Percentiles rank a stretch among this genome's conserved stretches.
These are phyloP conservation scores for Campopleginae sp. DNA, from an alignment of 2,888 invertebrate species.

Conservation along the genomic window DNA sequence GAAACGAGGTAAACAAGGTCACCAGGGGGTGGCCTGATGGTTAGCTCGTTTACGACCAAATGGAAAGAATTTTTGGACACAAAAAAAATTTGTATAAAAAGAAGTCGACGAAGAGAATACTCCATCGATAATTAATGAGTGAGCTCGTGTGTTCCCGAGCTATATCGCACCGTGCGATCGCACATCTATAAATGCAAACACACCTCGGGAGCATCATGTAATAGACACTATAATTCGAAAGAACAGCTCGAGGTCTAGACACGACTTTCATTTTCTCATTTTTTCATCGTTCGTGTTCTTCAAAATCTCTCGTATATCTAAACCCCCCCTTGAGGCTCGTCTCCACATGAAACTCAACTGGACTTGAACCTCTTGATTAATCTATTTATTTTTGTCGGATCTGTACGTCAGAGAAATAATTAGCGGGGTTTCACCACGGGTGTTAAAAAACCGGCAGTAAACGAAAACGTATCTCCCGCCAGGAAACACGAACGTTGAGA, in stretches of 20 bases:
- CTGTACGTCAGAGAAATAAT: conserved; percentile 59
- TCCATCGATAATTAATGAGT: conserved; percentile 59
- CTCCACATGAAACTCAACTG: conserved; percentile 22
- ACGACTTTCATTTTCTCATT: conserved; percentile 38
- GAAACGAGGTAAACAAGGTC: conserved; percentile 62
- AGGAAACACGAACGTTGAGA: conserved; percentile 19
- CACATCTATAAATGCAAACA: conserved; percentile 62
- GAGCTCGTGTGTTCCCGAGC: conserved; percentile 47
- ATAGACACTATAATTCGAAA: conserved; percentile 57
- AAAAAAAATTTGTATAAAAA: conserved; percentile 21
- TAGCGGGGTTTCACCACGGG: conserved; percentile 62
- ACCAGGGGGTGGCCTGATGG: conserved; percentile 49
- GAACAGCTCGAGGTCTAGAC: conserved; percentile 47
- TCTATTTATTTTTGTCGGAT: conserved; percentile 43
- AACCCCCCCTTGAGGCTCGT: conserved; percentile 1
- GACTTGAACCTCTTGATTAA: conserved; percentile 27
- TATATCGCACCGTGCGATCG: conserved; percentile 59
- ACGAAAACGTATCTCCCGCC: conserved; percentile 51
- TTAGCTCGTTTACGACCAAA: conserved; percentile 41
- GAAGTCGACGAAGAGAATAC: conserved; percentile 41
- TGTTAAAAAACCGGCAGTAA: conserved; percentile 30
- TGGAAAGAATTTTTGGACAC: conserved; percentile 17
- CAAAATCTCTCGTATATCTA: background rate
- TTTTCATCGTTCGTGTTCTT: background rate
- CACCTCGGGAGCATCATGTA: conserved; percentile 58